Base-by-base conservation (phyloP, 2,797 vertebrate species). In the Halcyon leucocephala region DNA sequence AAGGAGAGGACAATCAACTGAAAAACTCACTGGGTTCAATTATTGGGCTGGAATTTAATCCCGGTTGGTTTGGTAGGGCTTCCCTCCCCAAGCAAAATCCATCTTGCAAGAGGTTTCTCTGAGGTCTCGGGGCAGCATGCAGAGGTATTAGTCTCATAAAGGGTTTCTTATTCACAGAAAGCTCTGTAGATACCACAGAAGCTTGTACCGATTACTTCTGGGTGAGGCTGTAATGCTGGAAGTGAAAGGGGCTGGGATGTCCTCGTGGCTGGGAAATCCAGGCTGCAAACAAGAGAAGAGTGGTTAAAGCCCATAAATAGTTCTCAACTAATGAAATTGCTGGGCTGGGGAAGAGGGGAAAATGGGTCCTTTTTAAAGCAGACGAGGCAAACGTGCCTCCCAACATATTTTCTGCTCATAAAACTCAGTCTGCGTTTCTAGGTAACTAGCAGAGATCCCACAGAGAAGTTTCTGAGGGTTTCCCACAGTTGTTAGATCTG, bases 401-500 rank as follows among this genome's bases (percentile, higher is more conserved):
- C 41, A 52, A 89, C 89, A 89, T 95, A 95, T 82, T 91, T 96
- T 83, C 64, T 58, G n/a, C 90, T 96, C 79, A 24, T 97, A 97
- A 97, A 98, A 95, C 90, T 90, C 82, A 82, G 51, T 42, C 62
- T 64, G 54, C 49, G 73, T 94, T 96, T 92, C 97, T 96, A 95
- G 94, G 97, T 95, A 95, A 97, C 96, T 80, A 29, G 48, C 71
- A 72, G 82, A 58, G 79, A 46, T 78, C 60, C 14, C n/a, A 72
- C 54, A 58, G 85, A 54, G 70, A 88, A 35, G 54, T 25, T 89
- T 92, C 78, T 46, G 22, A 64, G 86, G 70, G 9, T 57, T 82
- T 73, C 46, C 28, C 35, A 66, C 54, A 70, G 33, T 41, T 62
- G 10, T 18, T 76, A 33, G 66, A n/a, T 89, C 84, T 89, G 77